Evolutionary conservation across 2,797 vertebrate genomes (phyloP).

Genomic region (Mus spretus): DNA sequence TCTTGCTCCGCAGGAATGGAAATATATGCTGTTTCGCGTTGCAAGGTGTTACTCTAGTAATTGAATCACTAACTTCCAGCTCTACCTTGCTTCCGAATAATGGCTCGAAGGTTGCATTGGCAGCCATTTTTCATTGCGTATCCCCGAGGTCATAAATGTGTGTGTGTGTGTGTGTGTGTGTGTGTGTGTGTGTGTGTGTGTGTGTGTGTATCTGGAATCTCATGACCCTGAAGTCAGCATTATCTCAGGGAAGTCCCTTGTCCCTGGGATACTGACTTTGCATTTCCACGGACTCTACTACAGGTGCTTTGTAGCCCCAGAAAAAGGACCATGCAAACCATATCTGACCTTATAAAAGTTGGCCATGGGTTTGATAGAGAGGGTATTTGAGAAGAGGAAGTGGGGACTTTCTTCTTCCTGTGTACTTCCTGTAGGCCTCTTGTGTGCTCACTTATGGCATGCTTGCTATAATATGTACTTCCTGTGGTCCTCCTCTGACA

Average conservation of each 20-base stretch:
- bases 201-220: neutral
- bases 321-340: neutral
- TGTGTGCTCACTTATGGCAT: neutral
- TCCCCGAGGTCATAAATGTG: neutral
- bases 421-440: neutral
- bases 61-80: slow-evolving; percentile 34
- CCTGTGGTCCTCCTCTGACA: neutral
- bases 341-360: neutral
- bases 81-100: slow-evolving; percentile 14
- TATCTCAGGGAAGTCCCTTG: neutral
- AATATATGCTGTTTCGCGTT: slow-evolving; percentile 46
- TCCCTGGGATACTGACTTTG: neutral
- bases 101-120: neutral
- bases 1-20: slow-evolving; percentile 25
- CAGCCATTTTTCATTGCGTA: neutral
- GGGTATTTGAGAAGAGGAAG: neutral
- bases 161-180: neutral
- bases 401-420: neutral
- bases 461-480: neutral
- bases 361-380: neutral
- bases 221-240: neutral
- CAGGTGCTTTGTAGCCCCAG: neutral
- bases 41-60: slow-evolving; percentile 47
- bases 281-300: neutral
- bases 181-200: neutral